Evolutionary conservation across 2,888 invertebrate genomes (phyloP).

Genomic region (Hemaris fuciformis): DNA sequence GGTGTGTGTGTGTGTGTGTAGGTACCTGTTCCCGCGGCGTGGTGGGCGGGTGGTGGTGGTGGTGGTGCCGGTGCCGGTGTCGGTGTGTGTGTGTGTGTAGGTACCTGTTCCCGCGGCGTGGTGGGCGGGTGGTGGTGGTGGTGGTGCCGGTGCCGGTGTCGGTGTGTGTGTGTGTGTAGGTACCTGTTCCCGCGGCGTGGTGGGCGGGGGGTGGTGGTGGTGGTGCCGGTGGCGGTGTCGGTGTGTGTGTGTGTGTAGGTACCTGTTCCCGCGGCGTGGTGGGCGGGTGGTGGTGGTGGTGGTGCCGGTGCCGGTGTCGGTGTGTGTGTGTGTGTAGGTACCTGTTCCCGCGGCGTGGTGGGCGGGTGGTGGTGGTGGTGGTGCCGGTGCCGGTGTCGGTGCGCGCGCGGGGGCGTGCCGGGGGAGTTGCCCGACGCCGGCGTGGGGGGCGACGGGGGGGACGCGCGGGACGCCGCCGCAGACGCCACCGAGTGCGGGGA

Average conservation of each 20-base stretch:
- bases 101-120: too few species aligned
- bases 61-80: slow-evolving; percentile 23
- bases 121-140: too few species aligned
- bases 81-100: slow-evolving; percentile 26
- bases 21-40: slow-evolving; percentile 23
- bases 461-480: slow-evolving; percentile 19
- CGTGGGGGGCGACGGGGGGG: slow-evolving; percentile 20
- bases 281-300: slow-evolving; percentile 23
- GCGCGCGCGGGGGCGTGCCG: slow-evolving; percentile 25
- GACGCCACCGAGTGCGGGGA: slow-evolving; percentile 21
- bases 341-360: background rate
- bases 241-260: slow-evolving; percentile 23
- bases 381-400: slow-evolving; percentile 24
- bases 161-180: too few species aligned
- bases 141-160: too few species aligned
- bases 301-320: slow-evolving; percentile 24
- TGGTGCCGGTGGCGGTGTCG: slow-evolving; percentile 23
- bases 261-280: background rate
- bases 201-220: too few species aligned
- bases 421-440: slow-evolving; percentile 23
- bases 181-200: slow-evolving; percentile 24
- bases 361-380: slow-evolving; percentile 23
- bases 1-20: too few species aligned
- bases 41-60: slow-evolving; percentile 22
- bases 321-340: slow-evolving; percentile 20